Base-by-base conservation (phyloP, 2,888 invertebrate species). In the Stenurella melanura region DNA sequence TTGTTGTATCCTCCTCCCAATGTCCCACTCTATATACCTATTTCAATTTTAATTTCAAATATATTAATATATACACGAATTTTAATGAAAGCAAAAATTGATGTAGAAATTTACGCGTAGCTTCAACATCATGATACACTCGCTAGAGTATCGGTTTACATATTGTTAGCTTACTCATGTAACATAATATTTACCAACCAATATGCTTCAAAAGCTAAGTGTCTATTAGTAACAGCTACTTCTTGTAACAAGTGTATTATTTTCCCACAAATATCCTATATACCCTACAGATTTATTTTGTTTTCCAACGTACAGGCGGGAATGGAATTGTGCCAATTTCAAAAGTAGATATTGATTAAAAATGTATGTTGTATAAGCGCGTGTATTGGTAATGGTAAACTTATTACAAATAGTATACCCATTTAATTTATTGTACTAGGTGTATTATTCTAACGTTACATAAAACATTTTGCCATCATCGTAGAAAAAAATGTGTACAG, bases 181-280 rank as follows among this genome's bases (percentile, higher is more conserved):
- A 88, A 88, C 84, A 83, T 83, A 87, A 89, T 89, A 88, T 88
- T 88, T 88, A 85, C 86, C 82, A 86, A 85, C 84, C 86, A 81
- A 87, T 87, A 85, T 85, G 81, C 85, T 86, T 83, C 83, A 86
- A 83, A 83, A 82, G 84, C 86, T 87, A 88, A 88, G 88, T 88
- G 87, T 88, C 88, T 88, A 87, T 88, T 87, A 87, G 87, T 86
- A 87, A 88, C 86, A 87, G 87, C 87, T 87, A 88, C 88, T 88
- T 86, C 86, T 86, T 83, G 80, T 75, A 77, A 81, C 85, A 86
- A 86, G 85, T 85, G 86, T 74, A 75, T 78, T 79, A 79, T 83
- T 85, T 86, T 86, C 85, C 82, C 84, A 84, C 83, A 77, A 78
- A 80, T 83, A 83, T 83, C 79, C 79, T 42, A 67, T 77, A 70